Evolutionary conservation across 2,888 invertebrate species (phyloP), one percentile per base, ranked within the genome.

Genomic region (Tiliacea aurago): DNA sequence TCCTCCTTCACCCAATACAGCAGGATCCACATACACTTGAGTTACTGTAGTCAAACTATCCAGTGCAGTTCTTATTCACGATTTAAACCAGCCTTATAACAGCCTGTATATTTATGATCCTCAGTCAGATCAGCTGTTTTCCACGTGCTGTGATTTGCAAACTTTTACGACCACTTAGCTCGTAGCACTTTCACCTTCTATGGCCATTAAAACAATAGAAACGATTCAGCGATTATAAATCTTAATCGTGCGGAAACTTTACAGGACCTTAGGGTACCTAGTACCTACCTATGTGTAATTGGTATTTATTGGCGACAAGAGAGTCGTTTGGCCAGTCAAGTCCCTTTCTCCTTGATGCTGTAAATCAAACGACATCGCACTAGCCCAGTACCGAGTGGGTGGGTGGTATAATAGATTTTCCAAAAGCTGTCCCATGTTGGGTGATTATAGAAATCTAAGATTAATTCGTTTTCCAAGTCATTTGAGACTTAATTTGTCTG

Each of bases 281-380:
- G 76, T 51, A 58, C 20, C 23, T 70, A 73, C 76, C 37, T 37
- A 37, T 37, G 80, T 86, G 70, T 90, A 89, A 90, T 89, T 89
- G 87, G 86, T 77, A 88, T 86, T 88, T 88, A 88, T 87, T 88
- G 78, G 71, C 68, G 11, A 58, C 71, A 88, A 87, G 87, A 90
- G 89, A 89, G 90, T 87, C 78, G 91, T 88, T 77, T 59, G 79
- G 86, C 90, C 63, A 84, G 91, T 81, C 87, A 56, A 77, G 86
- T 87, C 86, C 93, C 93, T 94, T 94, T 94, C 94, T 91, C 94
- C 89, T 84, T 84, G 88, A 82, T 82, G 86, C 86, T 82, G 88
- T 89, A 88, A 90, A 90, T 91, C 89, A 84, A 83, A 73, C 78
- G 75, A 72, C 83, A 84, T 65, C 66, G 63, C 67, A 76, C 63